Conservation (phyloP, 2,888 invertebrate species). For the Oligia latruncula region DNA sequence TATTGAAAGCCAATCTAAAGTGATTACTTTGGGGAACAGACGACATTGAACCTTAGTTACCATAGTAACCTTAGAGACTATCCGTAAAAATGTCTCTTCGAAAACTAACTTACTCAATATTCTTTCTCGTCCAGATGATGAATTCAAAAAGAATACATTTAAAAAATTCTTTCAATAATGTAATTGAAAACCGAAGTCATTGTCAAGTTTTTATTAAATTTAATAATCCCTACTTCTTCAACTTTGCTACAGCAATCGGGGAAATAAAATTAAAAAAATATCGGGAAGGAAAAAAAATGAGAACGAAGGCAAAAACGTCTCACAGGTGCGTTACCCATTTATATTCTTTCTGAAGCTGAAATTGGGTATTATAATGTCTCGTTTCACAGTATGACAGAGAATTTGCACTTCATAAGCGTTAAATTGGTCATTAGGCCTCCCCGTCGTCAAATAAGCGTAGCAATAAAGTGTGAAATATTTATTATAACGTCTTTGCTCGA, state of each 20-base stretch:
- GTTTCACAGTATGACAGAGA: slow-evolving; percentile 86
- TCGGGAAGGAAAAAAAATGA: slow-evolving; percentile 57
- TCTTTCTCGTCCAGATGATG: slow-evolving; percentile 1
- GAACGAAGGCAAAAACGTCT: slow-evolving; percentile 59
- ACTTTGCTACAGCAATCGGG: slow-evolving; percentile 39
- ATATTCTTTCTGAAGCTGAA: slow-evolving; percentile 86
- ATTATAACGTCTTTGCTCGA: slow-evolving; percentile 75
- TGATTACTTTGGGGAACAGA: slow-evolving; percentile 49
- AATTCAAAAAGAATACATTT: slow-evolving; percentile 10
- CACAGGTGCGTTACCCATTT: slow-evolving; percentile 81
- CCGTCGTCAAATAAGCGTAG: slow-evolving; percentile 80
- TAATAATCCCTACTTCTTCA: slow-evolving; percentile 52
- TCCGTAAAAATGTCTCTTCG: neutral
- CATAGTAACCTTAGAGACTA: neutral
- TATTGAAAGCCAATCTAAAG: slow-evolving; percentile 37
- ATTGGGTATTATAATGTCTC: slow-evolving; percentile 88
- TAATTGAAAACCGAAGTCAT: slow-evolving; percentile 56
- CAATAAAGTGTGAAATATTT: slow-evolving; percentile 86
- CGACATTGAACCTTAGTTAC: slow-evolving; percentile 28
- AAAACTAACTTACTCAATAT: slow-evolving; percentile 42
- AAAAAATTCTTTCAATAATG: slow-evolving; percentile 45
- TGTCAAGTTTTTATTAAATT: slow-evolving; percentile 65
- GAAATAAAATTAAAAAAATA: slow-evolving; percentile 63
- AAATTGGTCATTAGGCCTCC: slow-evolving; percentile 87
- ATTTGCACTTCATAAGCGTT: slow-evolving; percentile 89